These are phyloP conservation scores for Chironomus tepperi DNA, from an alignment of 1,140 invertebrate genomes.

Conservation along the genomic window DNA sequence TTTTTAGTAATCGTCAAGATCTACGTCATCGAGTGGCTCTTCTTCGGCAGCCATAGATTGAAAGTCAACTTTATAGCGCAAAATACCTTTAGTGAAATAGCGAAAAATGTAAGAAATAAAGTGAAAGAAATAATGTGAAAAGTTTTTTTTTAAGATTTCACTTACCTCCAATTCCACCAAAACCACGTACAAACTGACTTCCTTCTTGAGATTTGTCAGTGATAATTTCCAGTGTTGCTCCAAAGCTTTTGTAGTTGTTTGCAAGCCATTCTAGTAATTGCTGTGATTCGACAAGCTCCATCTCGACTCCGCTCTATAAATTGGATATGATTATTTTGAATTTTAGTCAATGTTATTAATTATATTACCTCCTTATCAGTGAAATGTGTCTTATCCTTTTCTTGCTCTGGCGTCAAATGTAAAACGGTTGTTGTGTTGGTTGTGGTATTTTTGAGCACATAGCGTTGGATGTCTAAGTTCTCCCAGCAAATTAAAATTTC, in stretches of 20 bases:
- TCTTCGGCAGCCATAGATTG: conserved; percentile 59
- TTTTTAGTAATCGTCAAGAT: conserved; percentile 66
- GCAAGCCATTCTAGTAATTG: conserved; percentile 82
- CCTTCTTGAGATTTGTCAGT: conserved; percentile 83
- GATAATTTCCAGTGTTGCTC: conserved; percentile 79
- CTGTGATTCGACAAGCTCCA: conserved; percentile 71
- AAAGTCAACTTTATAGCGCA: conserved; percentile 80
- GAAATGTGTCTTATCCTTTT: conserved; percentile 77
- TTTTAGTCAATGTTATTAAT: conserved; percentile 25
- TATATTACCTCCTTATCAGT: conserved; percentile 56
- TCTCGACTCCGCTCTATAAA: conserved; percentile 59
- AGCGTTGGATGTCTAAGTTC: conserved; percentile 75
- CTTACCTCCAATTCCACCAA: conserved; percentile 75
- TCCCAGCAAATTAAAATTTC: conserved; percentile 87
- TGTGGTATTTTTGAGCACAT: conserved; percentile 66
- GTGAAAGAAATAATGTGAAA: conserved; percentile 34
- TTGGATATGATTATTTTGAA: conserved; percentile 39
- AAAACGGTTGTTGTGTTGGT: conserved; percentile 66
- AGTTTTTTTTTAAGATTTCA: conserved; percentile 32
- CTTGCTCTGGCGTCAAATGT: conserved; percentile 68
- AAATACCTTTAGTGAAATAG: conserved; percentile 47
- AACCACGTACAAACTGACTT: conserved; percentile 80
- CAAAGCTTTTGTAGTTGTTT: conserved; percentile 83
- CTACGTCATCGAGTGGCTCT: conserved; percentile 61
- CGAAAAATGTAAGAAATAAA: conserved; percentile 35